Conservation (phyloP, 2,888 invertebrate species). For the Drosophila birchii region DNA sequence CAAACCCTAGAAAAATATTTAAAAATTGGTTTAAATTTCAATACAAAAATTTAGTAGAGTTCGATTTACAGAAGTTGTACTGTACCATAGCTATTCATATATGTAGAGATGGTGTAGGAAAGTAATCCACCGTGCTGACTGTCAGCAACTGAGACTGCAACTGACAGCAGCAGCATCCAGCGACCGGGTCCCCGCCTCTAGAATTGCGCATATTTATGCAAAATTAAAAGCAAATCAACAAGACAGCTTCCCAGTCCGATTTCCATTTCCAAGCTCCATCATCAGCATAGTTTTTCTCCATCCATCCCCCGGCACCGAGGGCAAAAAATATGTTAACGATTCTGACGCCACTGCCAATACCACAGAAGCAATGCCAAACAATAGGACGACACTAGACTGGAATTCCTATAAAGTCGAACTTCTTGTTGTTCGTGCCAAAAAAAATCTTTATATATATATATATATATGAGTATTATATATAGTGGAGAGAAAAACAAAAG, state of each 20-base stretch:
- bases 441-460: background rate
- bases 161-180: constrained; percentile 55
- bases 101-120: constrained; percentile 32
- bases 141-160: constrained; percentile 61
- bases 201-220: constrained; percentile 69
- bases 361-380: constrained; percentile 43
- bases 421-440: constrained; percentile 59
- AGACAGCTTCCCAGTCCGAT: constrained; percentile 55
- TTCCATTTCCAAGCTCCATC: constrained; percentile 66
- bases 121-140: constrained; percentile 45
- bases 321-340: constrained; percentile 44
- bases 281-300: constrained; percentile 56
- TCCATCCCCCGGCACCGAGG: constrained; percentile 1
- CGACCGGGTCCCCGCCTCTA: constrained; percentile 16
- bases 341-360: constrained; percentile 52
- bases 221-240: constrained; percentile 75
- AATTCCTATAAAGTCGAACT: constrained; percentile 59
- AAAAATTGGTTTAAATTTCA: no score
- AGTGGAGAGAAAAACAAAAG: constrained; percentile 25
- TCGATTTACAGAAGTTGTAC: background rate
- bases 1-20: background rate
- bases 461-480: constrained; percentile 25
- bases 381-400: constrained; percentile 56
- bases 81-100: constrained; percentile 33
- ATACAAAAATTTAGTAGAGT: no score